Base-by-base conservation (phyloP, 2,113 vertebrate genomes). In the Lamprologus tigripictilis region DNA sequence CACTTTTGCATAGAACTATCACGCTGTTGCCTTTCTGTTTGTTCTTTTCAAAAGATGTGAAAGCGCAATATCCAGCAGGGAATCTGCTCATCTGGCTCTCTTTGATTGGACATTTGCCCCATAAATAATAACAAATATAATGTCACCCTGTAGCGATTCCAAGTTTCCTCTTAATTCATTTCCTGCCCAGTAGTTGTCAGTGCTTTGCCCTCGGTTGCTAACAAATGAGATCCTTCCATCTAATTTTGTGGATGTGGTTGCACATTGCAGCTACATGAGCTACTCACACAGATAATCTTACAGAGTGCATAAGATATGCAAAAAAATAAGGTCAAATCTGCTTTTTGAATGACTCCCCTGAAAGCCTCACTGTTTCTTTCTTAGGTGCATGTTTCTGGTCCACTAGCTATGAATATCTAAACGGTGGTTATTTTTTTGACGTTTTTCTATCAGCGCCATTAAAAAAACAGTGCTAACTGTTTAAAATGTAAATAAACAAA, bases 181-280 rank as follows among this genome's bases (percentile, higher is more conserved):
- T 91, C 81, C 31, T 80, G 68, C 66, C 96, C 97, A 2, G 6
- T 98, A 82, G 95, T 97, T 85, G 96, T 95, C 86, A 97, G 97
- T 0, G 96, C 96, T 73, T 93, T 98, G 91, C 89, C 93, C 3
- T 93, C 95, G 14, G 6, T 97, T 89, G 89, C 97, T 92, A 94
- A 92, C 45, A 97, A 96, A 92, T 97, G 97, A 97, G 97, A 97
- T 82, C 94, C 53, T 97, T 93, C 97, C 97, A 71, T 98, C 97
- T 92, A 98, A 97, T 82, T 86, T 97, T 19, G 84, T 95, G 1
- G 88, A n/a, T 97, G 90, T 97, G 95, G 31, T 16, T 97, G 14
- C 97, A 96, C 2, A 76, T 97, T 86, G 97, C 96, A 16, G 96
- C 97, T 35, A 96, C 94, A 0, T 96, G 97, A 90, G 93, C 96